phyloP scores from a whole-genome alignment of 2,113 vertebrate genomes.

The Ivindomyrus marchei region DNA sequence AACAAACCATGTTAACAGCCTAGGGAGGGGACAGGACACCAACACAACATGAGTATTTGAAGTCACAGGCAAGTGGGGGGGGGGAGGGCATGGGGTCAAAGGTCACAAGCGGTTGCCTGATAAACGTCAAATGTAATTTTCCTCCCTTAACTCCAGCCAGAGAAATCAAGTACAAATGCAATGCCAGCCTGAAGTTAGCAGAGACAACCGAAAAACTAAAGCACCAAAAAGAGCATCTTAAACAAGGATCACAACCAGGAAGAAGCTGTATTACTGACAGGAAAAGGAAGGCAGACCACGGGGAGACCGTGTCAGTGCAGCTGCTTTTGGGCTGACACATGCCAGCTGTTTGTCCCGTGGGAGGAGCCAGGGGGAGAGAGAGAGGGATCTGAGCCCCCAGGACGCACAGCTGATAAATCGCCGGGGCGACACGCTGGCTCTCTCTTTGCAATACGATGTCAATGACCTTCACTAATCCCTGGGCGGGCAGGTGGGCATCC shows the following conservation, averaged over 20 bases:
- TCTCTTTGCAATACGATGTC: constrained; percentile 98
- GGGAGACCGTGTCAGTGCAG: neutral
- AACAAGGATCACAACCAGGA: constrained; percentile 25
- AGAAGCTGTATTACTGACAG: neutral
- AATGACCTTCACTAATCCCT: constrained; percentile 98
- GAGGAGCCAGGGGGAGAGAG: neutral
- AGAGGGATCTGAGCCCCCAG: constrained; percentile 15
- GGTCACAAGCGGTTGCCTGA: constrained; percentile 15
- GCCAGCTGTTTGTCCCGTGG: constrained; percentile 26
- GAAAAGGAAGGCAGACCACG: neutral
- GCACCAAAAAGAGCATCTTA: constrained; percentile 25
- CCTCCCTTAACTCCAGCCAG: neutral
- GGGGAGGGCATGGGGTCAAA: constrained; percentile 22
- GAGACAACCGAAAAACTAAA: constrained; percentile 28
- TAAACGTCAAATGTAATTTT: constrained; percentile 13
- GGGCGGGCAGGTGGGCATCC: constrained; percentile 62
- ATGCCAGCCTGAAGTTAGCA: constrained; percentile 8
- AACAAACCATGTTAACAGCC: constrained; percentile 5
- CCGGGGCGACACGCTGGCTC: constrained; percentile 82
- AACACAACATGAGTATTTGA: neutral
- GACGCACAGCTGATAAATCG: constrained; percentile 71
- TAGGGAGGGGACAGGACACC: constrained; percentile 4
- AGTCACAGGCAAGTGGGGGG: constrained; percentile 2
- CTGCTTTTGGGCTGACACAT: neutral
- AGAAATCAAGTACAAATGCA: neutral